Percentiles rank a stretch among this genome's conserved stretches.
Conservation (phyloP, 2,113 vertebrate species). For the Chionodraco myersi region DNA sequence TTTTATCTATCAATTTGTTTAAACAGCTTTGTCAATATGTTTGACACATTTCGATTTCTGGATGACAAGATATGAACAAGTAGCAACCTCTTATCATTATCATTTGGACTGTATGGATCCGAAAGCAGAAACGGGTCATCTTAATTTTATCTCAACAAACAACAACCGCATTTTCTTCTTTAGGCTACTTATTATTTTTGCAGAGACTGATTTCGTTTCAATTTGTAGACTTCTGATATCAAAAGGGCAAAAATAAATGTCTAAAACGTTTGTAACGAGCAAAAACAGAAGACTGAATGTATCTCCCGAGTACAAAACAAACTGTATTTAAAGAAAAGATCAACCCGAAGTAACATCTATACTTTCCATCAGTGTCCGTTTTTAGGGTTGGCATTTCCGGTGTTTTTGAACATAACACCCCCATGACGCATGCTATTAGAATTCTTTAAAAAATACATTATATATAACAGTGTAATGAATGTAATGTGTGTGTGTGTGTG, state of each 20-base stretch:
- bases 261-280: background rate
- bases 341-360: background rate
- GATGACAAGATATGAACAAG: background rate
- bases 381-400: background rate
- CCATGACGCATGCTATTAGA: background rate
- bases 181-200: background rate
- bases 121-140: background rate
- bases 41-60: background rate
- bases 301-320: background rate
- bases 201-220: background rate
- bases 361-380: background rate
- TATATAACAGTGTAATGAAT: slow-evolving; percentile 7
- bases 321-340: background rate
- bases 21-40: slow-evolving; percentile 9
- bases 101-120: background rate
- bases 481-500: background rate
- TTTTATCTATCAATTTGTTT: background rate
- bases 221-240: background rate
- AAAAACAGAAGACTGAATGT: background rate
- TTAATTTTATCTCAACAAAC: background rate
- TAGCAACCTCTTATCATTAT: background rate
- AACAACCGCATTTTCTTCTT: background rate
- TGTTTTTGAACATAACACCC: background rate
- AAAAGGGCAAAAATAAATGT: background rate
- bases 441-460: background rate